Percentiles rank a stretch among this genome's conserved stretches.
Conservation (phyloP, 2,888 invertebrate genomes). For the Parasteatoda lunata region DNA sequence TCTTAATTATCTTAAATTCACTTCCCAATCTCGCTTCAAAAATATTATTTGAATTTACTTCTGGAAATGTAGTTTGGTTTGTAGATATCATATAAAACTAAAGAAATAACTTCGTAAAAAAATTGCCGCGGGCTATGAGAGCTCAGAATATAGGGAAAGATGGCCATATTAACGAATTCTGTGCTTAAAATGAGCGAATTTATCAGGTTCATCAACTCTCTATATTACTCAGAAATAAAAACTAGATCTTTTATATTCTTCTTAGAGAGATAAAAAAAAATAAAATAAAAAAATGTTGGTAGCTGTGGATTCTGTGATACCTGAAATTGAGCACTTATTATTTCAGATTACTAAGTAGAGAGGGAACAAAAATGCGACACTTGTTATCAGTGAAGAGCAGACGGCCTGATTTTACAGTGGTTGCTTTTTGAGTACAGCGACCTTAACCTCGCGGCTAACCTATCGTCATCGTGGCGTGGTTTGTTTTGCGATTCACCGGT, state of each 20-base stretch:
- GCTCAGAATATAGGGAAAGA: no score
- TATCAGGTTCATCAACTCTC: slow-evolving; percentile 20
- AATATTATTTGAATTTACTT: no score
- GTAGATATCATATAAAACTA: no score
- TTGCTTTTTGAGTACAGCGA: slow-evolving; percentile 49
- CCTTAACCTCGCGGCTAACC: slow-evolving; percentile 21
- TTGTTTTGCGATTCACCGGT: slow-evolving; percentile 53
- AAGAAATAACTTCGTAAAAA: no score
- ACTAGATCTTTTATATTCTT: background rate
- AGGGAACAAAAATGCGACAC: slow-evolving; percentile 38
- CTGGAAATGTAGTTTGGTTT: no score
- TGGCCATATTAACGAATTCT: slow-evolving; percentile 8
- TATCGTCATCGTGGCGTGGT: slow-evolving; percentile 19
- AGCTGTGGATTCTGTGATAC: slow-evolving; percentile 20
- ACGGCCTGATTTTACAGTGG: slow-evolving; percentile 64
- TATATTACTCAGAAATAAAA: slow-evolving; percentile 1
- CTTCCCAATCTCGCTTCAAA: no score
- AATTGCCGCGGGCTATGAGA: no score
- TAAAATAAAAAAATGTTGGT: background rate
- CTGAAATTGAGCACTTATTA: slow-evolving; percentile 56
- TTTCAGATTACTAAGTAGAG: slow-evolving; percentile 48
- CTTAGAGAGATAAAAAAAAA: no score
- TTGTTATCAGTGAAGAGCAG: slow-evolving; percentile 64
- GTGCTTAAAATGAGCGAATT: slow-evolving; percentile 20
- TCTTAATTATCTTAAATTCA: no score